Base-by-base conservation (phyloP, 2,888 invertebrate genomes). In the Odontocolon sp. region DNA sequence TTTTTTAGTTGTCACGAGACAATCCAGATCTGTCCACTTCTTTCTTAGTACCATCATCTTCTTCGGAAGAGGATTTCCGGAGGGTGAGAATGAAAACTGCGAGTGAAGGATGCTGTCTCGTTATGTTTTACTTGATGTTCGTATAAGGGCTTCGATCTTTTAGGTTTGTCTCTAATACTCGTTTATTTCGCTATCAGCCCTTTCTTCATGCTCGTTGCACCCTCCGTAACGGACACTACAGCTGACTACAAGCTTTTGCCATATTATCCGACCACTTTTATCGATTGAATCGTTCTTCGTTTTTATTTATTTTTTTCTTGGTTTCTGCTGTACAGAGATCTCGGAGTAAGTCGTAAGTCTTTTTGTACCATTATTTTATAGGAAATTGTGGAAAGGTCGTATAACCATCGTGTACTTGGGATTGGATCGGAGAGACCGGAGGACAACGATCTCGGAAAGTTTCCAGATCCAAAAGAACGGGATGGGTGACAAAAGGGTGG, bases 401-500 rank as follows among this genome's bases (percentile, higher is more conserved):
- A 77, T 77, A 71, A 71, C 67, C 70, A 67, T 70, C 69, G 56
- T 18, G 18, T 59, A 63, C 31, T 78, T 47, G 71, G 67, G 66
- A 80, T 75, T 79, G 68, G 66, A 59, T 74, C 66, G 64, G 69
- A 14, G 54, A 72, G 59, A 72, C 31, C 42, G 28, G 56, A 71
- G 66, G 72, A 74, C 81, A 80, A 78, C 77, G 77, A 79, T 82
- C 79, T 82, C 78, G 83, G 56, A 72, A 78, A 78, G 77, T 81
- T 80, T 80, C 78, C 75, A 80, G 80, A 78, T 79, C 74, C 76
- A 70, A 78, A 80, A 79, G 77, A 75, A 68, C 70, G 67, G 63
- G 42, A 52, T 56, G 23, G 59, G 59, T n/a, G n/a, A n/a, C n/a
- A n/a, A n/a, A n/a, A n/a, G n/a, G n/a, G 66, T 45, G 57, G 16